Base-by-base conservation (phyloP, 2,797 vertebrate genomes). In the Tragelaphus oryx region DNA sequence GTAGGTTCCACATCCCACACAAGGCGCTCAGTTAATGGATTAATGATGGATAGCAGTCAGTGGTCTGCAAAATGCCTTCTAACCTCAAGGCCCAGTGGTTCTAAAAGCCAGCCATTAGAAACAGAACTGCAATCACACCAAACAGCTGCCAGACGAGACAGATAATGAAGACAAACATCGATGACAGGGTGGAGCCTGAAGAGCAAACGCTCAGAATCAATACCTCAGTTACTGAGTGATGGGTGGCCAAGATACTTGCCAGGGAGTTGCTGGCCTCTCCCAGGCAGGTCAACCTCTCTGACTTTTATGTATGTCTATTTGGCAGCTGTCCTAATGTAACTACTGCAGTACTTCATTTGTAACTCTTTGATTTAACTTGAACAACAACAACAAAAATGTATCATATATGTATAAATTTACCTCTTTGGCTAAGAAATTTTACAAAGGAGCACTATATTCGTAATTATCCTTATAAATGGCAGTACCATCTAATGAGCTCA, bases 91-190 rank as follows among this genome's bases (percentile, higher is more conserved):
- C 14, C 92, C 41, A 12, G 24, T 65, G 80, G 78, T 71, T 75
- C 44, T 85, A 85, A 86, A 92, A 60, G 48, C 30, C 60, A 93
- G 54, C 54, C 95, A 65, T 95, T 79, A 91, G 10, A 50, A 82
- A 90, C 18, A 93, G 76, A 92, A 54, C 1, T 4, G 22, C 4
- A 48, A 30, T 80, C 50, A 87, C 4, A 6, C 37, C 85, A 89
- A 91, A 90, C 50, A 83, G 84, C 62, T 30, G 14, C 18, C 46
- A 93, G 55, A 83, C 76, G 30, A 78, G 93, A 71, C 26, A 84
- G 26, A 83, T 83, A 92, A 95, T 76, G 54, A 71, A 83, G 83
- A 93, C 41, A 89, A 90, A 79, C 52, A 44, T 84, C 24, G 30
- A 14, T 17, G 50, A 62, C 24, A 86, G 50, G 50, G 10, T 6